phyloP scores from a whole-genome alignment of 2,797 vertebrate genomes.

The Phoxinus dragarum region DNA sequence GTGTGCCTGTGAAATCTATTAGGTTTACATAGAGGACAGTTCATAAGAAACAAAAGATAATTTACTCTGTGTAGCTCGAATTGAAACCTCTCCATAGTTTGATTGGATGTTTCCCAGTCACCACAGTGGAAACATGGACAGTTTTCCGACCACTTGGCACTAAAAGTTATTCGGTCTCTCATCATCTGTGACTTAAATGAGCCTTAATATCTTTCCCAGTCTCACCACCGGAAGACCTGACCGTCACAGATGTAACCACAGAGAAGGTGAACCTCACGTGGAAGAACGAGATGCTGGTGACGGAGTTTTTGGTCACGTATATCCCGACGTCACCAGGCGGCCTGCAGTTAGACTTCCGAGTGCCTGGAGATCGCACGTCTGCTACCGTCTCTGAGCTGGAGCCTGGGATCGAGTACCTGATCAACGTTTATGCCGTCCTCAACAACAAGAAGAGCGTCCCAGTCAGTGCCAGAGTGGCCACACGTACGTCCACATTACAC shows the following conservation, averaged over 20 bases:
- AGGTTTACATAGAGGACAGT: not conserved
- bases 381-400: conserved; percentile 88
- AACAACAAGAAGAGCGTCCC: conserved; percentile 91
- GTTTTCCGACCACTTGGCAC: not conserved
- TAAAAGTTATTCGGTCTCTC: not conserved
- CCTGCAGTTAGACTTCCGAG: conserved; percentile 84
- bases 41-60: not conserved
- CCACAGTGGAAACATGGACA: not conserved
- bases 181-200: not conserved
- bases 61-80: not conserved
- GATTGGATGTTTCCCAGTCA: conserved; percentile 1
- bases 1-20: conserved; percentile 29
- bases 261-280: conserved; percentile 89
- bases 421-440: conserved; percentile 91
- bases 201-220: conserved; percentile 74
- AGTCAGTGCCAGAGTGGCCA: conserved; percentile 89
- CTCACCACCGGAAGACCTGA: conserved; percentile 89
- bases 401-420: conserved; percentile 92
- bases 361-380: conserved; percentile 84
- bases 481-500: conserved; percentile 75
- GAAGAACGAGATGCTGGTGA: conserved; percentile 91
- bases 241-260: conserved; percentile 82
- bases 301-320: conserved; percentile 86
- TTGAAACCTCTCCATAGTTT: not conserved
- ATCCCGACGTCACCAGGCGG: conserved; percentile 85